Percentiles rank a stretch among this genome's conserved stretches.
Conservation (phyloP, 2,113 vertebrate species). For the Oreocharis arfaki region DNA sequence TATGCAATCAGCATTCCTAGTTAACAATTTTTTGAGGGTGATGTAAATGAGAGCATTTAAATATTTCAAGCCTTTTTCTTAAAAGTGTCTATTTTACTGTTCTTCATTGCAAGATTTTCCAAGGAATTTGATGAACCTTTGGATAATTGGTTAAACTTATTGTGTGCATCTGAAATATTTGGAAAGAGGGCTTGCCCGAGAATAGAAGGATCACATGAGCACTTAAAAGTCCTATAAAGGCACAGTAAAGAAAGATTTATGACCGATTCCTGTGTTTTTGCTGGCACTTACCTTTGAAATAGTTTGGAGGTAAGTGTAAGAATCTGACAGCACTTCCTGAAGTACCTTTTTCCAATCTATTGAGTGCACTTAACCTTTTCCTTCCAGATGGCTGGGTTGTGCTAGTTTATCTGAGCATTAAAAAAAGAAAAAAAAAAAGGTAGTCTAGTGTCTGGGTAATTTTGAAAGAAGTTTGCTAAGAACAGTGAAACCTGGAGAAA, state of each 20-base stretch:
- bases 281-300: slow-evolving; percentile 25
- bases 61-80: not conserved
- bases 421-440: not conserved
- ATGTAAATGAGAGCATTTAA: not conserved
- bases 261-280: not conserved
- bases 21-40: not conserved
- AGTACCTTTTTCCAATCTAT: not conserved
- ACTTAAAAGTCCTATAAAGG: not conserved
- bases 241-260: slow-evolving; percentile 13
- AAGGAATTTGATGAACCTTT: not conserved
- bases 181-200: not conserved
- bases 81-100: not conserved
- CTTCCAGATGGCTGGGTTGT: not conserved
- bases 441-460: not conserved
- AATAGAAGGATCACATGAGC: not conserved
- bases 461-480: not conserved
- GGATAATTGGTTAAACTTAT: not conserved
- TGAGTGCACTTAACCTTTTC: slow-evolving; percentile 8
- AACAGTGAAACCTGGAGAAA: not conserved
- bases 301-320: not conserved
- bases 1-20: not conserved
- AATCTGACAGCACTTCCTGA: not conserved
- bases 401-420: not conserved
- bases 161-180: not conserved
- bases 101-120: not conserved